phyloP scores from a whole-genome alignment of 2,797 vertebrate species.

The Spheniscus humboldti region DNA sequence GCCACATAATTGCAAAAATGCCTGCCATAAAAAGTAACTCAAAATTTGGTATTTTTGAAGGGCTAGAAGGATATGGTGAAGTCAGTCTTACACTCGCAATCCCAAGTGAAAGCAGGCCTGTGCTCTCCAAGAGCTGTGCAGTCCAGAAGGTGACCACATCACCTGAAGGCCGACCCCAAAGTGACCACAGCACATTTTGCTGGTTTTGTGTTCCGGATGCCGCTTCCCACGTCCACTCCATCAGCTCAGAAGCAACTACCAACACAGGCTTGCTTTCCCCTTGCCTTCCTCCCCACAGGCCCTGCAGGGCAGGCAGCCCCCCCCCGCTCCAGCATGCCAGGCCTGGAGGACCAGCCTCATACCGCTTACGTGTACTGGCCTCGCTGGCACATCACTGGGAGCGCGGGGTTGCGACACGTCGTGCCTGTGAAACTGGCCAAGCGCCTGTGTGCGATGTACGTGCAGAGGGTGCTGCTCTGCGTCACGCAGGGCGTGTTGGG shows the following conservation, averaged over 20 bases:
- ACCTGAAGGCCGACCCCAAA: background rate
- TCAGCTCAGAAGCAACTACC: background rate
- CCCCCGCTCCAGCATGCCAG: background rate
- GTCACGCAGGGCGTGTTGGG: accelerated
- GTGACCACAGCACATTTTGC: background rate
- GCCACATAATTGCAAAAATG: background rate
- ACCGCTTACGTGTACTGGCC: accelerated
- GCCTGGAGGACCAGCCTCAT: background rate
- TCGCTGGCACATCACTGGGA: background rate
- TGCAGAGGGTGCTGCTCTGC: background rate
- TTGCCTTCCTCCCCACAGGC: background rate
- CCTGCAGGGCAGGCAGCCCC: background rate
- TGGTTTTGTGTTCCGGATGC: background rate
- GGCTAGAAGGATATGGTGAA: accelerated
- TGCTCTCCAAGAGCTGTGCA: accelerated
- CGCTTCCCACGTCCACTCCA: accelerated
- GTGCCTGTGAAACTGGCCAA: background rate
- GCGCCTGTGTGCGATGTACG: accelerated
- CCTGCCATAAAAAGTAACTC: background rate
- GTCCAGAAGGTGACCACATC: background rate
- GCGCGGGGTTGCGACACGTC: accelerated
- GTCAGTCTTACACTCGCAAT: accelerated
- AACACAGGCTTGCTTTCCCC: accelerated
- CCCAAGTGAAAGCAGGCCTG: background rate
- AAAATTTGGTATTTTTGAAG: background rate